Evolutionary conservation across 2,113 vertebrate genomes (phyloP).

Genomic region (Xiphophorus maculatus): DNA sequence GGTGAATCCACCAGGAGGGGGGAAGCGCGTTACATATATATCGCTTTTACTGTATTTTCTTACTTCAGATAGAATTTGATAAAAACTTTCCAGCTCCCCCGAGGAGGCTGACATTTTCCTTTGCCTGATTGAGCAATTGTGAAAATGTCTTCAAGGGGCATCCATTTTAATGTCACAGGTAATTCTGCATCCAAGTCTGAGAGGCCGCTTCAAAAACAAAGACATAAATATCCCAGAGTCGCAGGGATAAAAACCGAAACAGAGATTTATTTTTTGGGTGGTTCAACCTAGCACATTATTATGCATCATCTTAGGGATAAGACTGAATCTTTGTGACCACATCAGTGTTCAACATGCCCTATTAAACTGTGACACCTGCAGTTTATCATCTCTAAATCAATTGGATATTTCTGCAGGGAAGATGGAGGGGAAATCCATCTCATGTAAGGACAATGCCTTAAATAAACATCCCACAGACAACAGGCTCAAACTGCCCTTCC

Average conservation of each 20-base stretch:
- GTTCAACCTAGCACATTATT: slow-evolving; percentile 49
- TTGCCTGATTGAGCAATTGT: slow-evolving; percentile 25
- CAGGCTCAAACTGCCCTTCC: slow-evolving; percentile 58
- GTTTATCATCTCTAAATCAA: slow-evolving; percentile 78
- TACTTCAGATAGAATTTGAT: slow-evolving; percentile 39
- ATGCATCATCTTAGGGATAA: slow-evolving; percentile 52
- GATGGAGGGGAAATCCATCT: slow-evolving; percentile 71
- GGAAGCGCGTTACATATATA: slow-evolving; percentile 27
- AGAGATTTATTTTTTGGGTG: slow-evolving; percentile 3
- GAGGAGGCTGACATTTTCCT: slow-evolving; percentile 36
- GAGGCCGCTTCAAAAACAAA: slow-evolving; percentile 9
- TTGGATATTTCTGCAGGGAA: slow-evolving; percentile 70
- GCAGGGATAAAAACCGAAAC: neutral
- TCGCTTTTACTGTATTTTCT: slow-evolving; percentile 44
- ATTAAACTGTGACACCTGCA: slow-evolving; percentile 75
- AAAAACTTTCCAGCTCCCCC: slow-evolving; percentile 26
- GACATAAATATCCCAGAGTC: neutral
- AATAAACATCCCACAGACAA: slow-evolving; percentile 73
- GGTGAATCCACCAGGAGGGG: slow-evolving; percentile 25
- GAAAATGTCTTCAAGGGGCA: slow-evolving; percentile 14
- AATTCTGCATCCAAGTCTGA: slow-evolving; percentile 19
- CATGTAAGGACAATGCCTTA: slow-evolving; percentile 66
- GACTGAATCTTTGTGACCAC: slow-evolving; percentile 56
- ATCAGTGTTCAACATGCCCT: slow-evolving; percentile 74
- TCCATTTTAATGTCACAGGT: slow-evolving; percentile 31